Evolutionary conservation across 2,113 vertebrate genomes (phyloP), one percentile per base, ranked within the genome.

Genomic region (Pachyramphus minor): DNA sequence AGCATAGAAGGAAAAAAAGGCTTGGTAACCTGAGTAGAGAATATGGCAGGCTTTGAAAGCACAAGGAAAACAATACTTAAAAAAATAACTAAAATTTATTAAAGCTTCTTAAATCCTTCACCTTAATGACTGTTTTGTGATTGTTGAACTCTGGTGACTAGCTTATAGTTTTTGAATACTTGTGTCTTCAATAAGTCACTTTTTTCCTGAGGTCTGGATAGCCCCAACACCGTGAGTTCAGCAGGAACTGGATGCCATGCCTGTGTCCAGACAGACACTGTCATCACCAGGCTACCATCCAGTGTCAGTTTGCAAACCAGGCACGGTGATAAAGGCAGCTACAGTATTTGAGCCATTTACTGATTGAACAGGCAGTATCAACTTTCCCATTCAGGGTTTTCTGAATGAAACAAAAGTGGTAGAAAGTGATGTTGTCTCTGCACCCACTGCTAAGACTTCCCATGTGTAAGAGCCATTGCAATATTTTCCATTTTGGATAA

Each of bases 281-380:
- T 45, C 45, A 25, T 81, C 50, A 20, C 73, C 41, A 27, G 24
- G 20, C 60, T 24, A 12, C 39, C 2, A 1, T 22, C 53, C 49
- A 6, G 31, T 68, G 49, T 87, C 52, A 39, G 64, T 78, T 83
- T 2, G 6, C 33, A 84, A 23, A 58, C 39, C 60, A 41, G 39
- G 18, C 24, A 37, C 0, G 0, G 27, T 44, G 44, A 62, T 63
- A 55, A 77, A 77, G 8, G 9, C 8, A 6, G 23, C n/a, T 28
- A 28, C 35, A 85, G 27, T 87, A 39, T 73, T 73, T 52, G 44
- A 76, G 41, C 37, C n/a, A n/a, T 82, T 73, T 53, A 13, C 19
- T 74, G 21, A 49, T 44, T 58, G 24, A 25, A 47, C 50, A 74
- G 59, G 18, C 2, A 8, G 47, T 55, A 67, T 90, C 45, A 55